These are phyloP conservation scores for Naja naja DNA, from an alignment of 2,113 vertebrate genomes.

Conservation along the genomic window DNA sequence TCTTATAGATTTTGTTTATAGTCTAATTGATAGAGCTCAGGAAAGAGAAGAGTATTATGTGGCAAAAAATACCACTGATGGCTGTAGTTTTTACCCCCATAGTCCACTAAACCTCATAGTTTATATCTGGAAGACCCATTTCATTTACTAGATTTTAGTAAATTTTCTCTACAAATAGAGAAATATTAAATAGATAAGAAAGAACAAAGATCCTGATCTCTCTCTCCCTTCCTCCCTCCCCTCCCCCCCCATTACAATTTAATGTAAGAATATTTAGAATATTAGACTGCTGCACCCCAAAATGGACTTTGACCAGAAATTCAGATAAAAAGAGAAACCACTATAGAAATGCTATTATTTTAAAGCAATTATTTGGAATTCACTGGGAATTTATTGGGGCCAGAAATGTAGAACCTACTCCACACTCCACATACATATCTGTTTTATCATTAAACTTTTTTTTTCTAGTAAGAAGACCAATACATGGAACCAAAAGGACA, in stretches of 20 bases:
- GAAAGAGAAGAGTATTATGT: neutral
- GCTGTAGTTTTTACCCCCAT: neutral
- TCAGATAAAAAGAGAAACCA: neutral
- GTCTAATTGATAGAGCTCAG: conserved; percentile 14
- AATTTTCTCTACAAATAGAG: neutral
- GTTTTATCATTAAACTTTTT: too few relatives aligned
- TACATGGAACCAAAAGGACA: neutral
- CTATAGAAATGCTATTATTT: neutral
- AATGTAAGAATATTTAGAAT: conserved; percentile 4
- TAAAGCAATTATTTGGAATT: neutral
- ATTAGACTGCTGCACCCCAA: neutral
- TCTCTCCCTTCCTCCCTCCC: too few relatives aligned
- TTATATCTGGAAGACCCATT: conserved; percentile 11
- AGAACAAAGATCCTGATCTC: neutral
- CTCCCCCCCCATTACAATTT: conserved; percentile 2
- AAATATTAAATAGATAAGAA: neutral
- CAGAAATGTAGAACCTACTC: neutral
- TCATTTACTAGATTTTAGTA: conserved; percentile 5
- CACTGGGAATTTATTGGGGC: neutral
- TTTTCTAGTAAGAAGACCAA: neutral
- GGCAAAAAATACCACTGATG: conserved; percentile 16
- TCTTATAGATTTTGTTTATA: conserved; percentile 2
- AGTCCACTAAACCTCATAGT: neutral
- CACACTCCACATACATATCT: neutral
- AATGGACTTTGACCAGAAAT: neutral